Percentiles rank a stretch among this genome's conserved stretches.
phyloP scores from a whole-genome alignment of 2,888 invertebrate species.

The Chirona hameri region DNA sequence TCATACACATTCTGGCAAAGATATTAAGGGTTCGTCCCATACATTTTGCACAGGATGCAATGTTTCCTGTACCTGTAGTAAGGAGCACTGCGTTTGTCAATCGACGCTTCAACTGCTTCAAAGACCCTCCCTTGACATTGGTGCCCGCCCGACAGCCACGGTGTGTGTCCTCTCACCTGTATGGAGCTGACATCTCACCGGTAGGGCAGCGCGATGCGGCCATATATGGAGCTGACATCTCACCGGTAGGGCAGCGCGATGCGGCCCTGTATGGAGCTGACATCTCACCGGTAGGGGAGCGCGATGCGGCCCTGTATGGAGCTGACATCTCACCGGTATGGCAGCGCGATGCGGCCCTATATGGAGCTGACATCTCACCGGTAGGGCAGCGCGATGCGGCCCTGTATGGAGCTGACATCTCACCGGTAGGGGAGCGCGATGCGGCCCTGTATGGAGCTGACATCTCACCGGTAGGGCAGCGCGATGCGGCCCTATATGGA shows the following conservation, averaged over 20 bases:
- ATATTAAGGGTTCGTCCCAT: too few relatives aligned
- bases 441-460: slow-evolving; percentile 90
- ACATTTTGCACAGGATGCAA: too few relatives aligned
- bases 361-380: slow-evolving; percentile 79
- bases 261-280: slow-evolving; percentile 90
- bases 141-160: not conserved
- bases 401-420: slow-evolving; percentile 90
- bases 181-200: too few relatives aligned
- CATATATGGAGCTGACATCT: slow-evolving; percentile 90
- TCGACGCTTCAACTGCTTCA: too few relatives aligned
- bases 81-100: too few relatives aligned
- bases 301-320: slow-evolving; percentile 91
- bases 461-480: slow-evolving; percentile 70
- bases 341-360: slow-evolving; percentile 87
- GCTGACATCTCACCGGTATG: slow-evolving; percentile 73
- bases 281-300: slow-evolving; percentile 70
- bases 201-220: slow-evolving; percentile 82
- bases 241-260: slow-evolving; percentile 77
- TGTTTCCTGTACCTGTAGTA: too few relatives aligned
- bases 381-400: slow-evolving; percentile 82
- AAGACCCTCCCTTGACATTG: too few relatives aligned
- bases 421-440: slow-evolving; percentile 77
- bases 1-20: too few relatives aligned
- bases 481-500: slow-evolving; percentile 91
- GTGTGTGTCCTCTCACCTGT: slow-evolving; percentile 29